Evolutionary conservation across 2,888 invertebrate genomes (phyloP).

Genomic region (Agrotis puta): DNA sequence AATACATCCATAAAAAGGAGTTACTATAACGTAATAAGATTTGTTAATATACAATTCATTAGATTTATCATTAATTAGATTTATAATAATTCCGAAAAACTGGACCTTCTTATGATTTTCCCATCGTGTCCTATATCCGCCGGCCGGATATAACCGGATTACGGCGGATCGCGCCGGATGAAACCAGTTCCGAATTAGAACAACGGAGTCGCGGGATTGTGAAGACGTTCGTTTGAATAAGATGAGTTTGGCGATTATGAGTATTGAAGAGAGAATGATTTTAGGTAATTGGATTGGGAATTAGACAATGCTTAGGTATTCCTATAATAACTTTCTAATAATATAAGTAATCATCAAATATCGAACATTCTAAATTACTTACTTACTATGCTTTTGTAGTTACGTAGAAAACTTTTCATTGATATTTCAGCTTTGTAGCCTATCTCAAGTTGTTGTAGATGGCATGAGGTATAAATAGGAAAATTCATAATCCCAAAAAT

Average conservation of each 20-base stretch:
- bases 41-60: neutral
- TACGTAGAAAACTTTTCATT: neutral
- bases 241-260: constrained; percentile 50
- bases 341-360: constrained; percentile 2
- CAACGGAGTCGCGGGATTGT: constrained; percentile 54
- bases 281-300: constrained; percentile 37
- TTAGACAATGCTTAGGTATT: neutral
- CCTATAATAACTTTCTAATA: constrained; percentile 1
- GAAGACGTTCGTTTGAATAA: constrained; percentile 54
- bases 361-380: neutral
- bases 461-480: neutral
- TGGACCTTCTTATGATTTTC: constrained; percentile 22
- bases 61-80: constrained; percentile 1
- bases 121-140: constrained; percentile 67
- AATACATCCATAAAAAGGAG: too few relatives aligned
- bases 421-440: neutral
- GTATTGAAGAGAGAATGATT: constrained; percentile 52
- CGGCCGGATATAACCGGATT: constrained; percentile 72
- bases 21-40: too few relatives aligned
- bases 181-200: constrained; percentile 57
- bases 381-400: too few relatives aligned
- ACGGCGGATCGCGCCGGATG: constrained; percentile 63
- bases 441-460: too few relatives aligned
- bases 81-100: constrained; percentile 9
- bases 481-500: neutral